These are phyloP conservation scores for Priocnemis perturbator DNA, from an alignment of 2,888 invertebrate genomes.

Conservation along the genomic window DNA sequence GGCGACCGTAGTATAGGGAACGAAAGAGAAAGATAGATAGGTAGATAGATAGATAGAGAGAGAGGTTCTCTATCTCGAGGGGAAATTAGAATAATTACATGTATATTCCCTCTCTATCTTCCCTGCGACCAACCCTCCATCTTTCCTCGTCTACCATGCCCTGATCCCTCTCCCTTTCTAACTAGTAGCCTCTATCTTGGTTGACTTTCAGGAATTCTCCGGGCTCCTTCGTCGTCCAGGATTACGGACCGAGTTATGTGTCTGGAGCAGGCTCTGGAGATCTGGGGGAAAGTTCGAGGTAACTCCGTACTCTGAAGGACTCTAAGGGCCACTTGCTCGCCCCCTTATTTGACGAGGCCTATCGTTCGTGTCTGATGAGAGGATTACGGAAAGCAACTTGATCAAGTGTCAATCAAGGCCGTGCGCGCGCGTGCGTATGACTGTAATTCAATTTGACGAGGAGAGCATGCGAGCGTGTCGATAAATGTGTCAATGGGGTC, in stretches of 20 bases:
- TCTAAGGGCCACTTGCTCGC: no score
- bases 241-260: conserved; percentile 10
- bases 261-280: background rate
- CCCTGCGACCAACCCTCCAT: background rate
- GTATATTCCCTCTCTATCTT: conserved; percentile 26
- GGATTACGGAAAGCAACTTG: no score
- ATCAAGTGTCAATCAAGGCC: no score
- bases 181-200: background rate
- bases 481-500: no score
- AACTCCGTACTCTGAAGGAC: no score
- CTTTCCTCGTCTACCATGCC: background rate
- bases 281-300: background rate
- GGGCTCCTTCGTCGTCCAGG: background rate
- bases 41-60: conserved; percentile 16
- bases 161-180: background rate
- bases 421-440: no score
- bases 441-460: no score
- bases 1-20: background rate
- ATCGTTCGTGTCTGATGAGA: no score
- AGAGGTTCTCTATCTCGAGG: conserved; percentile 31
- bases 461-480: no score
- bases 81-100: conserved; percentile 59
- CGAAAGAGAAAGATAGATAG: background rate
- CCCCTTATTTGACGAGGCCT: no score
- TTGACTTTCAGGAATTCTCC: conserved; percentile 23